Evolutionary conservation across 2,113 vertebrate genomes (phyloP).

Genomic region (Phyllostomus hastatus): DNA sequence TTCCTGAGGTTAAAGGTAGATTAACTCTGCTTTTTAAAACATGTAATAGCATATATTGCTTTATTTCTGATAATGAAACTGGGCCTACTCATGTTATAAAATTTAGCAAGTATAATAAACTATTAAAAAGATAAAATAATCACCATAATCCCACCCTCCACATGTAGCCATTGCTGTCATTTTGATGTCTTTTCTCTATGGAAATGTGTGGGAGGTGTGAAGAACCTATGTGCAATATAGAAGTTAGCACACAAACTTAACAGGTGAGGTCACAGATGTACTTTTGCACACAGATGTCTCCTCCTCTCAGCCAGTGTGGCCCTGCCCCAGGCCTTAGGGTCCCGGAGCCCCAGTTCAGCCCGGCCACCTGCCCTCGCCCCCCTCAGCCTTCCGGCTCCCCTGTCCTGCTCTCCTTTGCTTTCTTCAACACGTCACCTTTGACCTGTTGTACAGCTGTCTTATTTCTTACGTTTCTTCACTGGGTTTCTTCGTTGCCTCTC

Average conservation of each 20-base stretch:
- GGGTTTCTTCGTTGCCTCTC: neutral
- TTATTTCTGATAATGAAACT: neutral
- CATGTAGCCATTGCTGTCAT: neutral
- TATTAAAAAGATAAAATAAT: neutral
- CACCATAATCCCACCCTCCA: neutral
- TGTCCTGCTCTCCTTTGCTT: neutral
- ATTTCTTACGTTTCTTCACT: neutral
- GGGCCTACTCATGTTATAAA: neutral
- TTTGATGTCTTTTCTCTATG: neutral
- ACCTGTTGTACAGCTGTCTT: neutral
- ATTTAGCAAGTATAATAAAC: neutral
- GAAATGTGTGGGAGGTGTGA: neutral
- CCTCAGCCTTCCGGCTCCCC: neutral
- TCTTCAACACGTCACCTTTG: neutral
- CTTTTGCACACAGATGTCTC: neutral
- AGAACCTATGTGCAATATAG: neutral
- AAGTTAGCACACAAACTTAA: neutral
- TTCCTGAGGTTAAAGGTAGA: neutral
- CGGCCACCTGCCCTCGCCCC: neutral
- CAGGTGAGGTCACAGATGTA: neutral
- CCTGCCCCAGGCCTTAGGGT: neutral
- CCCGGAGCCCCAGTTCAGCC: neutral
- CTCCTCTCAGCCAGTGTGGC: neutral
- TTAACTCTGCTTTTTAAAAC: conserved; percentile 6
- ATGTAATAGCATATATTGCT: neutral